Conservation (phyloP, 2,113 vertebrate genomes). For the Pedionomus torquatus region DNA sequence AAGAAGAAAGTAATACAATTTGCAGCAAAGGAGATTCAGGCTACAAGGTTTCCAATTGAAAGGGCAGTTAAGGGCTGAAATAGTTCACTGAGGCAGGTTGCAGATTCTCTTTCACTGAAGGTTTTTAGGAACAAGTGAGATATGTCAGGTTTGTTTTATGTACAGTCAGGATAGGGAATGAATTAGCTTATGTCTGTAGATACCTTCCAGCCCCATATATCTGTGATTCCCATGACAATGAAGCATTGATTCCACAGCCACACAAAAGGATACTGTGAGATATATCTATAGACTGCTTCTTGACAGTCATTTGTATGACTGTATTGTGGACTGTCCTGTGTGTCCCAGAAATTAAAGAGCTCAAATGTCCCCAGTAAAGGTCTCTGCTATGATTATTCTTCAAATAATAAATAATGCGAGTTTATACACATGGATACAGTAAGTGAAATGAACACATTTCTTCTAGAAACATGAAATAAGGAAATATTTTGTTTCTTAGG, state of each 20-base stretch:
- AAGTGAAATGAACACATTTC: neutral
- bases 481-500: neutral
- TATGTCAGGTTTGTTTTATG: conserved; percentile 39
- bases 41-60: neutral
- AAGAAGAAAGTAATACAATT: conserved; percentile 7
- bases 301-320: conserved; percentile 1
- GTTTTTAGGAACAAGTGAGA: conserved; percentile 50
- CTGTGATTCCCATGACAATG: conserved; percentile 24
- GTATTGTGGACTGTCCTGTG: neutral
- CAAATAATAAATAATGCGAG: neutral
- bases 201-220: conserved; percentile 1
- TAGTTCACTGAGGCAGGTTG: conserved; percentile 11
- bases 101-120: neutral
- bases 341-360: neutral
- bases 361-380: neutral
- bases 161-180: neutral
- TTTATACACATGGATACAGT: neutral
- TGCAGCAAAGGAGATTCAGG: neutral
- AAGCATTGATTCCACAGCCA: conserved; percentile 26
- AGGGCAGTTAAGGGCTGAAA: neutral
- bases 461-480: neutral
- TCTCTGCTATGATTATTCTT: neutral
- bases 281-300: neutral
- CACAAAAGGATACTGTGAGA: neutral
- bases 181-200: conserved; percentile 36